Evolutionary conservation across 2,113 vertebrate genomes (phyloP), one percentile per base, ranked within the genome.

Genomic region (Crypturellus undulatus): DNA sequence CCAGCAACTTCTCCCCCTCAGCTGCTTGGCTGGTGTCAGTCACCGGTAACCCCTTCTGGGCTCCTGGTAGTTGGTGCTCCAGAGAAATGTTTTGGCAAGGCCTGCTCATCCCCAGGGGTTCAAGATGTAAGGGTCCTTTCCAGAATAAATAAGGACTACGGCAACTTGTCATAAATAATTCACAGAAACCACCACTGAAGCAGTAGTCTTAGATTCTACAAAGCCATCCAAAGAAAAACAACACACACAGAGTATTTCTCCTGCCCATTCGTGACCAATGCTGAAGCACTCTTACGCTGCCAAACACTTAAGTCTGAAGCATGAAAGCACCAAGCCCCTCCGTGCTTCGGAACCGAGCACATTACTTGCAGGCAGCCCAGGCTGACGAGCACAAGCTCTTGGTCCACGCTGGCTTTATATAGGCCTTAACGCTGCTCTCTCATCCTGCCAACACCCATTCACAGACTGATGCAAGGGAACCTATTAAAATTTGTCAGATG

Each of bases 401-500:
- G 12, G 21, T 51, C 10, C 3, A 9, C 18, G 38, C 14, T 87
- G 52, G 43, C 51, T 59, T 34, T 21, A 49, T 4, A 6, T 32
- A 22, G 24, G 68, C 36, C 1, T 14, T 28, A 70, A 38, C 64
- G 92, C 79, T 69, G 56, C 24, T 92, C 14, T 54, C 52, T 6
- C 56, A 12, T 36, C 28, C 38, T 21, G 16, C n/a, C 19, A 26
- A 12, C 28, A 34, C 64, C 34, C 36, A 3, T 3, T 21, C 22
- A 21, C 38, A 26, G 62, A 22, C 18, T 59, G 28, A 36, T 64
- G 52, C 36, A 12, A 0, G 0, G 18, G 36, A n/a, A 56, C 4
- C 51, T 63, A n/a, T 0, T 43, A 42, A 64, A 91, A 26, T 47
- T 25, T 38, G 19, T 69, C 10, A 40, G 36, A 26, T 70, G 12